Conservation (phyloP, 1,140 invertebrate genomes). For the Zaprionus kolodkinae region DNA sequence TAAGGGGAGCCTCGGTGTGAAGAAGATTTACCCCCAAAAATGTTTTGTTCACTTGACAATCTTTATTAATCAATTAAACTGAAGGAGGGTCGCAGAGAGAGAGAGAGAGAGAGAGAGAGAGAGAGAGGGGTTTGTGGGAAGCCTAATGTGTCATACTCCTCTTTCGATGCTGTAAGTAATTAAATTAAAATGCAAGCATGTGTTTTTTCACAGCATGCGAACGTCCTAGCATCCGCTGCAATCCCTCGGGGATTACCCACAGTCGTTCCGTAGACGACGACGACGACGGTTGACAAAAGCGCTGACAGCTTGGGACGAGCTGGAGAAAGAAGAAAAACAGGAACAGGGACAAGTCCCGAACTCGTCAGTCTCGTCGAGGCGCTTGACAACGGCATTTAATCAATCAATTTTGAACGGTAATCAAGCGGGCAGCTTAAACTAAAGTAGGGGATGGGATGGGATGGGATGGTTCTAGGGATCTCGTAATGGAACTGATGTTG, state of each 20-base stretch:
- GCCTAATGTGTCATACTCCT: constrained; percentile 49
- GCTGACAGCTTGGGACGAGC: constrained; percentile 60
- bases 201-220: constrained; percentile 62
- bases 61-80: constrained; percentile 80
- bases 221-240: constrained; percentile 47
- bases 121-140: constrained; percentile 31
- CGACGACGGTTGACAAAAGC: constrained; percentile 71
- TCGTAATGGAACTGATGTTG: constrained; percentile 37
- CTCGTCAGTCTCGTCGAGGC: constrained; percentile 19
- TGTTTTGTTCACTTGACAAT: constrained; percentile 63
- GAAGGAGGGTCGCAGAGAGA: neutral
- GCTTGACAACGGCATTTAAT: constrained; percentile 79
- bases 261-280: constrained; percentile 28
- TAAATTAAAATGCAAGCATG: constrained; percentile 82
- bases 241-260: constrained; percentile 65
- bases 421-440: constrained; percentile 78
- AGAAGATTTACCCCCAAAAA: constrained; percentile 52
- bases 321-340: constrained; percentile 9
- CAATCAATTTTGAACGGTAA: constrained; percentile 82
- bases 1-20: constrained; percentile 56
- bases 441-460: constrained; percentile 77
- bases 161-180: constrained; percentile 78
- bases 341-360: neutral
- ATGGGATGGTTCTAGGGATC: constrained; percentile 31
- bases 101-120: neutral